A percentile compares a stretch with the other conserved stretches of the same genome.
These are phyloP conservation scores for Cassiopea xamachana DNA, from an alignment of 30 jellyfish, hydroid and myxozoan genomes.

Conservation along the genomic window DNA sequence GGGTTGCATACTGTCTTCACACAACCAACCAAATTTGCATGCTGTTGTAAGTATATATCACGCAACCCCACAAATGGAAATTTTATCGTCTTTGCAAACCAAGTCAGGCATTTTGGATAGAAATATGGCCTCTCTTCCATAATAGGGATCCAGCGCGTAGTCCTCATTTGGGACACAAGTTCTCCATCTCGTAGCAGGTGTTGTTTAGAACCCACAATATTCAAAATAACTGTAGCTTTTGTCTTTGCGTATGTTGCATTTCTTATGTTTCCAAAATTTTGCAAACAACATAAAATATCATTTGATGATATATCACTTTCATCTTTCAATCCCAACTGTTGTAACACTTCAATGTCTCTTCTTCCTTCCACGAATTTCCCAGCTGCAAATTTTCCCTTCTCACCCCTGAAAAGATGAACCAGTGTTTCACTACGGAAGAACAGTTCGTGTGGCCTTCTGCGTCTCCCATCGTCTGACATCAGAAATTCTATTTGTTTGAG, in stretches of 20 bases:
- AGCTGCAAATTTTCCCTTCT: conserved; percentile 55
- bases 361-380: background rate
- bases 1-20: conserved; percentile 6
- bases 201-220: background rate
- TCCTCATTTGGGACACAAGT: background rate
- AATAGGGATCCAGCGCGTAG: conserved; percentile 39
- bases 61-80: background rate
- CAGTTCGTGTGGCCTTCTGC: conserved; percentile 32
- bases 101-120: conserved; percentile 56
- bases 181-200: background rate
- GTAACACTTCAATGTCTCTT: background rate
- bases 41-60: background rate
- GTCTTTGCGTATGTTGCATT: background rate
- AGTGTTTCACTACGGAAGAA: conserved; percentile 35
- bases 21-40: conserved; percentile 35
- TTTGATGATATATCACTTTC: conserved; percentile 35
- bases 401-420: conserved; percentile 32
- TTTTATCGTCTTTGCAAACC: conserved; percentile 23
- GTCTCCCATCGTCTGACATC: conserved; percentile 31
- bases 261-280: background rate
- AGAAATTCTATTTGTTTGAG: conserved; percentile 14
- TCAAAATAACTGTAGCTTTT: background rate
- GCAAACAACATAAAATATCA: conserved; percentile 11
- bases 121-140: conserved; percentile 35
- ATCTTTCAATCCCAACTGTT: conserved; percentile 42